Conservation (phyloP, 1,140 invertebrate species). For the Cydia fagiglandana region DNA sequence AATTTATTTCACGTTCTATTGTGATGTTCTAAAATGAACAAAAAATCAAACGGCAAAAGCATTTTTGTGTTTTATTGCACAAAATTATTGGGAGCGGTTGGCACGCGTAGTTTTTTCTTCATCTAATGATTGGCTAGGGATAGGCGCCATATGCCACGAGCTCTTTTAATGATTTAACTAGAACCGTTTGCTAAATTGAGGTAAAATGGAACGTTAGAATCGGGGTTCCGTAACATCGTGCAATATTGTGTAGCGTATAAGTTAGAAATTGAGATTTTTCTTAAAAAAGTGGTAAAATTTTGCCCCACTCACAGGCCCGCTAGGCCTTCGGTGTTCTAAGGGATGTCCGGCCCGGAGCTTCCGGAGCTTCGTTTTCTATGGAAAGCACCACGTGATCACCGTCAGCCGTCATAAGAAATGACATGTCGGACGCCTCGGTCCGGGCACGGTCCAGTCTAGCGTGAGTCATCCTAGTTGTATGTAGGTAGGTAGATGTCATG, state of each 20-base stretch:
- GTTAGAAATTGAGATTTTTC: no score
- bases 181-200: slow-evolving; percentile 6
- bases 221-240: background rate
- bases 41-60: background rate
- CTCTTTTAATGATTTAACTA: slow-evolving; percentile 20
- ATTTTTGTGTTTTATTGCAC: slow-evolving; percentile 1
- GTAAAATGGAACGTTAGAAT: background rate
- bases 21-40: background rate
- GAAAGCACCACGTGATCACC: no score
- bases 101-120: slow-evolving; percentile 12
- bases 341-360: no score
- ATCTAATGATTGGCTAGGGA: background rate
- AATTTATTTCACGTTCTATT: background rate
- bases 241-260: background rate
- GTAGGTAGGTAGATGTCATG: no score
- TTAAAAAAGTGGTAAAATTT: no score
- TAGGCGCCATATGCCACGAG: slow-evolving; percentile 22
- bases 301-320: no score
- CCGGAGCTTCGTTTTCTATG: no score
- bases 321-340: no score
- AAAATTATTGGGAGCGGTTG: background rate
- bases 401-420: no score
- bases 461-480: no score
- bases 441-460: no score
- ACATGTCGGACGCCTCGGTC: no score